These are phyloP conservation scores for Andrena fulva DNA, from an alignment of 2,888 invertebrate species.

Conservation along the genomic window DNA sequence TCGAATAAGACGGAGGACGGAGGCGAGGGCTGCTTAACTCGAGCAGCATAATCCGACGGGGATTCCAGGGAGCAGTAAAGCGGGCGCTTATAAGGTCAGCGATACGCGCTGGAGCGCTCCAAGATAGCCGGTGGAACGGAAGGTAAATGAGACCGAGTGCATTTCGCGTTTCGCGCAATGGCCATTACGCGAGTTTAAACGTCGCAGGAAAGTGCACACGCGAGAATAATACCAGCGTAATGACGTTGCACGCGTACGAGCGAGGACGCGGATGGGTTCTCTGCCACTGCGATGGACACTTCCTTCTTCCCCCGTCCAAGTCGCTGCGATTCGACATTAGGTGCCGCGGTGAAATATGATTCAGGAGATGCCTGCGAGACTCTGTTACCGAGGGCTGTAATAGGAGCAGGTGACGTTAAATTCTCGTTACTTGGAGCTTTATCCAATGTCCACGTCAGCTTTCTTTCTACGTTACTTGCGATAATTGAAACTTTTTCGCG, in stretches of 20 bases:
- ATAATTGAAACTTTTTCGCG: conserved; percentile 48
- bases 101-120: conserved; percentile 47
- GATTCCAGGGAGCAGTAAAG: conserved; percentile 20
- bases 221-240: conserved; percentile 67
- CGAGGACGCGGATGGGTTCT: conserved; percentile 22
- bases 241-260: conserved; percentile 55
- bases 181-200: conserved; percentile 68
- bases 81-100: conserved; percentile 56
- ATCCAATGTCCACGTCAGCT: background rate
- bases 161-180: conserved; percentile 63
- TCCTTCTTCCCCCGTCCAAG: conserved; percentile 13
- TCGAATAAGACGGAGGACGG: conserved; percentile 2
- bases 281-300: background rate
- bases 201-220: conserved; percentile 58
- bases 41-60: conserved; percentile 16
- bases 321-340: conserved; percentile 56
- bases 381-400: too few relatives aligned
- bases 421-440: too few relatives aligned
- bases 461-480: conserved; percentile 9
- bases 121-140: conserved; percentile 44
- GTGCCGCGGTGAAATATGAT: conserved; percentile 5
- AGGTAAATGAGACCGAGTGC: conserved; percentile 66
- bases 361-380: background rate
- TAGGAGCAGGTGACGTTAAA: too few relatives aligned
- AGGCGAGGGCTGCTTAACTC: conserved; percentile 4